Conservation (phyloP, 2,113 vertebrate genomes). For the Felis catus region DNA sequence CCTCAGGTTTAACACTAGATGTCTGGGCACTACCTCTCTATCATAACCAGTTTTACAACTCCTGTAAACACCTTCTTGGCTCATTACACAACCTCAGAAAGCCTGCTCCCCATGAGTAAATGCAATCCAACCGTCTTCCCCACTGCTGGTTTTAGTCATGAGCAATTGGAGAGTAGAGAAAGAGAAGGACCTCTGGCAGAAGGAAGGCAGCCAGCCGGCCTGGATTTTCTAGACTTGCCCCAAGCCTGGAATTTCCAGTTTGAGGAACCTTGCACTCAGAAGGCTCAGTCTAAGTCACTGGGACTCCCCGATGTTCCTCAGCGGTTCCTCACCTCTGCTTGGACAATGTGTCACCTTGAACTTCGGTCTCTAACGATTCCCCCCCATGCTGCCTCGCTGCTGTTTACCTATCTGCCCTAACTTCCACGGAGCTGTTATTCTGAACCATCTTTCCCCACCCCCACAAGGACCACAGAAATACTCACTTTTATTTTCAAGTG, state of each 20-base stretch:
- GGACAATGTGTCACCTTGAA: background rate
- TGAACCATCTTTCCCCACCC: background rate
- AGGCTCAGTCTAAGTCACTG: background rate
- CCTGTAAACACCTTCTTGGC: background rate
- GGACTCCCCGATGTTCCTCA: background rate
- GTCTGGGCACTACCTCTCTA: background rate
- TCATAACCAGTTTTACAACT: conserved; percentile 13
- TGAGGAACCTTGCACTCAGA: background rate
- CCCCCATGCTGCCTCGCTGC: background rate
- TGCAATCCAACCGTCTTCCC: background rate
- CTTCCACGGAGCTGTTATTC: background rate
- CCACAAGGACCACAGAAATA: background rate
- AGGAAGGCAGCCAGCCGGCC: background rate
- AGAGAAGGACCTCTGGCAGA: background rate
- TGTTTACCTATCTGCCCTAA: background rate
- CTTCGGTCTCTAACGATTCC: background rate
- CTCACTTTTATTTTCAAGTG: background rate
- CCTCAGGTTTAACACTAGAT: background rate
- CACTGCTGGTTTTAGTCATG: background rate
- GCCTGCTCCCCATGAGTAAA: background rate
- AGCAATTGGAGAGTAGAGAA: background rate
- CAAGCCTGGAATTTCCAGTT: background rate
- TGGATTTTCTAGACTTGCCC: background rate
- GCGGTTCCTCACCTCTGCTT: background rate
- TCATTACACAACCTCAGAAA: conserved; percentile 46